Base-by-base conservation (phyloP, 2,888 invertebrate species). In the Labia minor region DNA sequence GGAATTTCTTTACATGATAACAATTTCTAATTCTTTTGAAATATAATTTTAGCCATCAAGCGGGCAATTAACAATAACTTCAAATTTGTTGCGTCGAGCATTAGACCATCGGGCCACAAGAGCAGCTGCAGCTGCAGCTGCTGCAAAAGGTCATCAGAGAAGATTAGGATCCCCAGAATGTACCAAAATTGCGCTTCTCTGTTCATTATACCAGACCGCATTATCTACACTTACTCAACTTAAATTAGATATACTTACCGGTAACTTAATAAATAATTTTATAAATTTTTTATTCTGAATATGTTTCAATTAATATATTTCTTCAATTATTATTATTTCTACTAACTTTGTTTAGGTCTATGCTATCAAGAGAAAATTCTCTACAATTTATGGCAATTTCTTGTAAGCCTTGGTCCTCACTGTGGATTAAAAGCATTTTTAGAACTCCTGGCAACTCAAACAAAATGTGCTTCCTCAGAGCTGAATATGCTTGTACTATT, bases 301-400 rank as follows among this genome's bases (percentile, higher is more conserved):
- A n/a, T n/a, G n/a, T n/a, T n/a, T n/a, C n/a, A n/a, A n/a, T n/a
- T n/a, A n/a, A n/a, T n/a, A n/a, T n/a, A n/a, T 65, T 21, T 61
- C 10, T 64, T 1, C 10, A 16, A 1, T 18, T 21, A 3, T n/a
- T 19, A 62, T 65, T 65, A 65, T 37, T 10, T 61, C 14, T 14
- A 20, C 16, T 63, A 1, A 19, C 11, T 4, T 65, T 70, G 78
- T 79, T 16, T 75, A 95, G 95, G 96, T 67, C 81, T 98, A 69
- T 95, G 96, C 77, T 96, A 94, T 77, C 92, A 95, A 76, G 95
- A 95, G 74, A 86, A 89, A 72, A 86, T 98, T 71, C 81, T 98
- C 21, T 89, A 92, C 72, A 88, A 91, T 71, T 79, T 98, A 72
- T 99, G 97, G 96, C 81, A 89, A 74, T 91, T 96, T 76, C 81